These are phyloP conservation scores for Cavia porcellus DNA, from an alignment of 2,113 vertebrate genomes.

Conservation along the genomic window DNA sequence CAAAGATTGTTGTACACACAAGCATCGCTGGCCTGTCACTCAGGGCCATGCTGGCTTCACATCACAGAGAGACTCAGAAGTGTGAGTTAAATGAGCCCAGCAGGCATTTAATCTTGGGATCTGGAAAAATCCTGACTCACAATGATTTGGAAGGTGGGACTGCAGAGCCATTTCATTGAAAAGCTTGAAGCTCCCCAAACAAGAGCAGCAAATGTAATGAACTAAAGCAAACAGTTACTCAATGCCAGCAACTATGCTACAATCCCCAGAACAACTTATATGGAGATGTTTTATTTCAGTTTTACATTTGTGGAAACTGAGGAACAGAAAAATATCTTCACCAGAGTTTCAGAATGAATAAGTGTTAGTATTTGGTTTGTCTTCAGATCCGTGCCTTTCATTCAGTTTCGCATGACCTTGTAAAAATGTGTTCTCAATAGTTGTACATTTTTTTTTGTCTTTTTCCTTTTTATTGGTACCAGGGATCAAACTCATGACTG, in stretches of 20 bases:
- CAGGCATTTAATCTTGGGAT: constrained; percentile 70
- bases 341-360: background rate
- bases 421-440: background rate
- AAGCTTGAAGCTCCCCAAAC: background rate
- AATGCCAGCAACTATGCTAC: background rate
- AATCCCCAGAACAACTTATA: background rate
- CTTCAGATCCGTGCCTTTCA: background rate
- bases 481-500: too few relatives aligned
- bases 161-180: background rate
- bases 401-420: background rate
- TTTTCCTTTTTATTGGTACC: too few relatives aligned
- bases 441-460: background rate
- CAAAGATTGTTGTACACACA: constrained; percentile 65
- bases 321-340: background rate
- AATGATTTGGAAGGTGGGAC: background rate
- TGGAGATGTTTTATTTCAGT: background rate
- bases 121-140: constrained; percentile 73
- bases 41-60: constrained; percentile 73
- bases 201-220: background rate
- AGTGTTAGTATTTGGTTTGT: background rate
- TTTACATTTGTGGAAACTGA: background rate
- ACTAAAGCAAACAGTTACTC: background rate
- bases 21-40: constrained; percentile 35
- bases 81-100: constrained; percentile 71
- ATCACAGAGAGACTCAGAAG: constrained; percentile 72